phyloP scores from a whole-genome alignment of 2,797 vertebrate species.

The Platyrinchus mystaceus region DNA sequence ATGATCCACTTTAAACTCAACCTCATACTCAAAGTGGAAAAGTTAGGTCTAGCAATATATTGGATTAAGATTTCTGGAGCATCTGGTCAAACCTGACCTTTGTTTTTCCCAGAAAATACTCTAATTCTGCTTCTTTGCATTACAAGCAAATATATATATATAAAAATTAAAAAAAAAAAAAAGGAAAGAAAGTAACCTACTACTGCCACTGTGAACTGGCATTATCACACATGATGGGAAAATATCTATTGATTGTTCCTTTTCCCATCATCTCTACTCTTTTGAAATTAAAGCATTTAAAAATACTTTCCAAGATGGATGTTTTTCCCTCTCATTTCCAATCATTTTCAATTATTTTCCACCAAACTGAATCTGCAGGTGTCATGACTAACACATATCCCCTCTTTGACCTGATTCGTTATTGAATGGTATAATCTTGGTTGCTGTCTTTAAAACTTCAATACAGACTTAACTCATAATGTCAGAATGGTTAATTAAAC shows the following conservation, averaged over 20 bases:
- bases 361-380: background rate
- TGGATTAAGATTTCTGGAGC: background rate
- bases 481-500: background rate
- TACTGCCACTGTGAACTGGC: background rate
- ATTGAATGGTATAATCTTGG: background rate
- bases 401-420: background rate
- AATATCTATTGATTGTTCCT: background rate
- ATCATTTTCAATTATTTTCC: background rate
- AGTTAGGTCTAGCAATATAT: background rate
- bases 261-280: background rate
- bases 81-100: background rate
- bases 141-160: background rate
- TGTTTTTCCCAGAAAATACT: background rate
- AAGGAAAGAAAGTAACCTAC: background rate
- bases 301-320: background rate
- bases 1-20: background rate
- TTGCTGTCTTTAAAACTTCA: background rate
- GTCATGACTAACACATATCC: background rate
- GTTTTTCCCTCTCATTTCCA: background rate
- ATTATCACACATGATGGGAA: conserved; percentile 21
- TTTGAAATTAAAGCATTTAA: conserved; percentile 58
- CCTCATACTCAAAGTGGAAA: background rate
- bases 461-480: background rate
- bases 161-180: background rate
- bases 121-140: background rate